Percentiles rank a stretch among this genome's conserved stretches.
These are phyloP conservation scores for Fratercula arctica DNA, from an alignment of 2,797 vertebrate genomes.

Conservation along the genomic window DNA sequence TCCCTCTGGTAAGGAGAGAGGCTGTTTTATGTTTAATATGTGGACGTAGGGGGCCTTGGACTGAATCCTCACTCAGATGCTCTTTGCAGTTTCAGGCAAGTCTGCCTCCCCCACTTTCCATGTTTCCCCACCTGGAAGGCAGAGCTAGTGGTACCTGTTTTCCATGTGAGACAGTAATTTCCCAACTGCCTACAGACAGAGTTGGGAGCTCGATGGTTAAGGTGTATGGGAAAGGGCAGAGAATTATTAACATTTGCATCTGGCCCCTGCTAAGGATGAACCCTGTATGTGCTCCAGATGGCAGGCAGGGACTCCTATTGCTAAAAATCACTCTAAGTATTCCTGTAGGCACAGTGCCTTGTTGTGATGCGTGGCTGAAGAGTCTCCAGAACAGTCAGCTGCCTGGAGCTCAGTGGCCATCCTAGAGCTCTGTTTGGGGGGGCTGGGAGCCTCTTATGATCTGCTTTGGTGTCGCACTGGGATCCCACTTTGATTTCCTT, in stretches of 20 bases:
- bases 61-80: not conserved
- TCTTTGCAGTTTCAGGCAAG: not conserved
- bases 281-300: not conserved
- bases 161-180: not conserved
- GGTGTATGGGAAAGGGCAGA: not conserved
- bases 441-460: not conserved
- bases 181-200: not conserved
- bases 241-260: not conserved
- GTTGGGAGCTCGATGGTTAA: not conserved
- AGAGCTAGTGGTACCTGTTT: not conserved
- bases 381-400: not conserved
- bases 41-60: not conserved
- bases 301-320: not conserved
- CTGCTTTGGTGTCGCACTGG: not conserved
- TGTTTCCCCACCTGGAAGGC: not conserved
- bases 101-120: not conserved
- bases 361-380: not conserved
- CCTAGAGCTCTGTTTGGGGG: not conserved
- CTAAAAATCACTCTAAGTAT: not conserved
- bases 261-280: not conserved
- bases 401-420: not conserved
- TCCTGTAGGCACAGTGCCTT: not conserved
- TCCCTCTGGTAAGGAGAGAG: not conserved
- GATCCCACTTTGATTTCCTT: slow-evolving; percentile 1
- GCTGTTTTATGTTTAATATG: not conserved